phyloP scores from a whole-genome alignment of 2,888 invertebrate species.

The Dascillus cervinus region DNA sequence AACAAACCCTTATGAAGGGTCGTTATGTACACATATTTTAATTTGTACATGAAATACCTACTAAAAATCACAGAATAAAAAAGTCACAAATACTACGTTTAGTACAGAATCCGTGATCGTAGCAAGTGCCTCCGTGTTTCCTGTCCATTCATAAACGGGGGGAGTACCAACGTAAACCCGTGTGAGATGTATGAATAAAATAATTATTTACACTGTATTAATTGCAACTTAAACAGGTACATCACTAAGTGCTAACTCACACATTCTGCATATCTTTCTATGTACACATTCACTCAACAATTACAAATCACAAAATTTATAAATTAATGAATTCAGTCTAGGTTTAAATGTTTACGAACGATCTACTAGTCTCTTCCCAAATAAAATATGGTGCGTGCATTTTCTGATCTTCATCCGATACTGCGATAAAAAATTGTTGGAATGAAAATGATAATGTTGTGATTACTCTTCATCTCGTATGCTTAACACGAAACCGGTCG shows the following conservation, averaged over 20 bases:
- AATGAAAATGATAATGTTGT: slow-evolving; percentile 19
- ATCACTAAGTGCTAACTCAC: slow-evolving; percentile 32
- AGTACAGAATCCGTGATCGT: slow-evolving; percentile 28
- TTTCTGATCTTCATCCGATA: slow-evolving; percentile 2
- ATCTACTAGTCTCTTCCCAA: slow-evolving; percentile 5
- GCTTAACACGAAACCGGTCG: slow-evolving; percentile 39
- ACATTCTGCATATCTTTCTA: slow-evolving; percentile 15
- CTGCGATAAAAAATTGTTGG: slow-evolving; percentile 11
- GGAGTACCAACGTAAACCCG: too few relatives aligned
- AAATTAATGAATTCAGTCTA: slow-evolving; percentile 30
- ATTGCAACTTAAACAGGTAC: slow-evolving; percentile 44
- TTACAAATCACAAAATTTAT: slow-evolving; percentile 18
- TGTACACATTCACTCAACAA: slow-evolving; percentile 8
- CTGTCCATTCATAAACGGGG: too few relatives aligned
- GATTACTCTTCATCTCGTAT: slow-evolving; percentile 9
- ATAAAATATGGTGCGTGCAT: slow-evolving; percentile 12
- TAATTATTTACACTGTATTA: slow-evolving; percentile 34
- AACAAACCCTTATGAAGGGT: slow-evolving; percentile 14
- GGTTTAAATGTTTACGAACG: too few relatives aligned
- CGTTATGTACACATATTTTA: slow-evolving; percentile 22
- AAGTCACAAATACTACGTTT: slow-evolving; percentile 33
- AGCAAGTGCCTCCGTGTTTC: slow-evolving; percentile 8
- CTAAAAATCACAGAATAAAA: slow-evolving; percentile 41
- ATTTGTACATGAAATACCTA: slow-evolving; percentile 29
- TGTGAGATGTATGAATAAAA: slow-evolving; percentile 31